A percentile compares a stretch with the other conserved stretches of the same genome.
phyloP scores from a whole-genome alignment of 2,113 vertebrate genomes.

The Brachirus orientalis region DNA sequence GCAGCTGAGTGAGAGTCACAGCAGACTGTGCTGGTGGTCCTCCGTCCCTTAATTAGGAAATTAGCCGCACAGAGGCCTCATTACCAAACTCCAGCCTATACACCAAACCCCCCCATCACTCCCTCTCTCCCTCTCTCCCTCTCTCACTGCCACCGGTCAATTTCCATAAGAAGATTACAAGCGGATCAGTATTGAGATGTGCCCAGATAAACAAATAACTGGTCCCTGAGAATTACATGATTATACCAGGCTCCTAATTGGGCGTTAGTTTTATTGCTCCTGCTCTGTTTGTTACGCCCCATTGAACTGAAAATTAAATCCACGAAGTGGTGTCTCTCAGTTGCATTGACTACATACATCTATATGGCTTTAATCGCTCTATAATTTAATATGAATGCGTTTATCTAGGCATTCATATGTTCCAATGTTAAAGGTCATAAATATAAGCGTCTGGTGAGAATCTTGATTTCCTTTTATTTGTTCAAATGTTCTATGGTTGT shows the following conservation, averaged over 20 bases:
- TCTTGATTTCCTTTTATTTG: too few species aligned
- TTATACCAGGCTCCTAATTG: slow-evolving; percentile 80
- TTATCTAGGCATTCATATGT: background rate
- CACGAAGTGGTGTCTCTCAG: slow-evolving; percentile 57
- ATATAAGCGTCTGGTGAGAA: too few species aligned
- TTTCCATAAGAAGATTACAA: slow-evolving; percentile 87
- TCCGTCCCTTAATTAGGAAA: slow-evolving; percentile 86
- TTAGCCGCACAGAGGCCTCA: slow-evolving; percentile 82
- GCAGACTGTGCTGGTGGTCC: slow-evolving; percentile 86
- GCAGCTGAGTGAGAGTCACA: slow-evolving; percentile 58
- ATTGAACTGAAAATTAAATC: slow-evolving; percentile 72
- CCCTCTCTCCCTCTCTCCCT: slow-evolving; percentile 26
- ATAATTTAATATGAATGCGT: background rate
- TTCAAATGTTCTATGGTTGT: too few species aligned
- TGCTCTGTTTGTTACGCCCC: slow-evolving; percentile 74
- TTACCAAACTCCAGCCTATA: slow-evolving; percentile 76
- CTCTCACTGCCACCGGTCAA: slow-evolving; percentile 71
- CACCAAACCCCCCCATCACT: slow-evolving; percentile 30
- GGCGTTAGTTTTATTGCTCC: slow-evolving; percentile 75
- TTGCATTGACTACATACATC: too few species aligned
- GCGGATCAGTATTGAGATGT: slow-evolving; percentile 84
- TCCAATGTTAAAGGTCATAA: background rate
- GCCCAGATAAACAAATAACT: slow-evolving; percentile 77
- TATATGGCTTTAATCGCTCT: slow-evolving; percentile 29
- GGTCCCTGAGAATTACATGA: slow-evolving; percentile 77